Conservation (phyloP, 2,888 invertebrate genomes). For the Leucophora obtusa region DNA sequence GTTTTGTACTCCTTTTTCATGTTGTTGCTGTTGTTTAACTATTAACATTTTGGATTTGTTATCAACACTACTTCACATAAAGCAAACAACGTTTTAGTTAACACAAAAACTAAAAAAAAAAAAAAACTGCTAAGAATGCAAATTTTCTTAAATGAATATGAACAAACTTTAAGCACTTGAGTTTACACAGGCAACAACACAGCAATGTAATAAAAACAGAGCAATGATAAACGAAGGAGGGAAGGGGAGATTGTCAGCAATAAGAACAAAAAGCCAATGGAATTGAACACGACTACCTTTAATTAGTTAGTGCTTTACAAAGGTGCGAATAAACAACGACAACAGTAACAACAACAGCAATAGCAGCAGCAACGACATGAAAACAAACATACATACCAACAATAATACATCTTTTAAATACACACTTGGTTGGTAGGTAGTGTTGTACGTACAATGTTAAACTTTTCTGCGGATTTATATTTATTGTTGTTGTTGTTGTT, state of each 20-base stretch:
- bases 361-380: slow-evolving; percentile 13
- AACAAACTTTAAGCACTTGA: slow-evolving; percentile 49
- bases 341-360: slow-evolving; percentile 9
- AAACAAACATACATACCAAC: slow-evolving; percentile 32
- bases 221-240: neutral
- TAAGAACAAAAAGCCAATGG: slow-evolving; percentile 36
- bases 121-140: slow-evolving; percentile 41
- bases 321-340: slow-evolving; percentile 67
- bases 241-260: neutral
- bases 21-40: neutral
- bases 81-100: slow-evolving; percentile 25
- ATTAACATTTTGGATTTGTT: slow-evolving; percentile 37
- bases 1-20: neutral
- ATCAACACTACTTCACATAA: slow-evolving; percentile 27
- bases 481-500: slow-evolving; percentile 14
- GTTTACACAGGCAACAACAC: slow-evolving; percentile 22
- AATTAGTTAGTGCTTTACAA: slow-evolving; percentile 67
- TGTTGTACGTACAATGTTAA: slow-evolving; percentile 38
- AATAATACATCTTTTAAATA: slow-evolving; percentile 37
- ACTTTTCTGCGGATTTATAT: slow-evolving; percentile 49
- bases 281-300: slow-evolving; percentile 68
- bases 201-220: slow-evolving; percentile 14
- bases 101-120: neutral
- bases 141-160: slow-evolving; percentile 52
- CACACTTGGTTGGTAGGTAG: neutral